Percentiles rank a stretch among this genome's conserved stretches.
These are phyloP conservation scores for Miltochrista miniata DNA, from an alignment of 2,888 invertebrate species.

Conservation along the genomic window DNA sequence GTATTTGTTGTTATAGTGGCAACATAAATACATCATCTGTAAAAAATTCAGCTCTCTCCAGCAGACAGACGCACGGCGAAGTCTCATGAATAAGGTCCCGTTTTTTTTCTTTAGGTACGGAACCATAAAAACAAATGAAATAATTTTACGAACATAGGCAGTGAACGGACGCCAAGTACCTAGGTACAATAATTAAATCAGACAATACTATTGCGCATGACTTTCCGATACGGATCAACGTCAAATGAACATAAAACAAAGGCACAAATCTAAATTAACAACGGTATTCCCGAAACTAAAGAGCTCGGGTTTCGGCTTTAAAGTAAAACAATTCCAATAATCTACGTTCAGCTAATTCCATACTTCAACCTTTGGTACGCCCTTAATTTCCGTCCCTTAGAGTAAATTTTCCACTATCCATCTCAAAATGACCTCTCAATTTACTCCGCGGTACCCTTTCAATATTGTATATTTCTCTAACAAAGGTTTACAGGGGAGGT, in stretches of 20 bases:
- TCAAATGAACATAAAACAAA: slow-evolving; percentile 29
- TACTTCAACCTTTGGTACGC: slow-evolving; percentile 45
- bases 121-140: too few species aligned
- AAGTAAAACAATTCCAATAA: slow-evolving; percentile 62
- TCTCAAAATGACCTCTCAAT: slow-evolving; percentile 37
- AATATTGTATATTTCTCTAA: neutral
- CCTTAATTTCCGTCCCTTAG: slow-evolving; percentile 52
- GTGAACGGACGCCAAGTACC: too few species aligned
- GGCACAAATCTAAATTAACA: slow-evolving; percentile 38
- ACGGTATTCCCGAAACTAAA: slow-evolving; percentile 40
- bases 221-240: neutral
- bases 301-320: slow-evolving; percentile 38
- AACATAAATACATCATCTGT: too few species aligned
- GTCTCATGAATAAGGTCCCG: too few species aligned
- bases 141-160: too few species aligned
- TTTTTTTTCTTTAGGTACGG: too few species aligned
- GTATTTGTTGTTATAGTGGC: too few species aligned
- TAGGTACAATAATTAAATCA: neutral
- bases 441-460: slow-evolving; percentile 14
- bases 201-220: neutral
- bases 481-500: slow-evolving; percentile 23
- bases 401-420: slow-evolving; percentile 51
- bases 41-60: too few species aligned
- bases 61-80: too few species aligned
- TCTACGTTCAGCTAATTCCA: slow-evolving; percentile 50